These are phyloP conservation scores for Alcedo quadribrachys DNA, from an alignment of 2,797 vertebrate genomes.

Conservation along the genomic window DNA sequence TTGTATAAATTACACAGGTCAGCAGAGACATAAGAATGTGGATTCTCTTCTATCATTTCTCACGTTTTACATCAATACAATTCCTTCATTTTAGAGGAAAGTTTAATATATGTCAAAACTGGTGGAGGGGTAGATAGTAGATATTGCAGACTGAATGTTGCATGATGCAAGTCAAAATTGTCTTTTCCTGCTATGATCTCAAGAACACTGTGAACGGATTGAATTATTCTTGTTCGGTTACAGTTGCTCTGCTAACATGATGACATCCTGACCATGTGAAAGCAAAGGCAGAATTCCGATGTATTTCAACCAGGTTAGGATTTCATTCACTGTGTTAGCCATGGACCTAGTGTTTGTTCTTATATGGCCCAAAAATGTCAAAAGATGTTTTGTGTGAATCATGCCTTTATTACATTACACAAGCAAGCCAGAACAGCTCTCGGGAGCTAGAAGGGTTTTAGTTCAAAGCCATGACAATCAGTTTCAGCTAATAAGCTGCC, in stretches of 20 bases:
- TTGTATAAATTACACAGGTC: neutral
- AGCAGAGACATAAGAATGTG: neutral
- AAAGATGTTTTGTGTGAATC: constrained; percentile 5
- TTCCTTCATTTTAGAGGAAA: neutral
- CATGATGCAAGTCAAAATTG: neutral
- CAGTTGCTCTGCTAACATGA: neutral
- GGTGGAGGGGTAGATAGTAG: neutral
- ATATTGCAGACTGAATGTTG: neutral
- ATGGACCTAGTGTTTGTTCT: neutral
- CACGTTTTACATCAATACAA: neutral
- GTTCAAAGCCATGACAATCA: constrained; percentile 23
- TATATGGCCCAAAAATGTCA: constrained; percentile 8
- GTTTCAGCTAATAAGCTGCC: constrained; percentile 44
- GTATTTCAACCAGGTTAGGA: neutral
- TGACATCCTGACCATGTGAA: neutral
- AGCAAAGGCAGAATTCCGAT: neutral
- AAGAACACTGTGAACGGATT: neutral
- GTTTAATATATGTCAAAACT: neutral
- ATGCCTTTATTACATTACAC: neutral
- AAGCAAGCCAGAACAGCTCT: neutral
- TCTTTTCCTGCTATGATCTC: neutral
- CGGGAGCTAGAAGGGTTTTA: neutral
- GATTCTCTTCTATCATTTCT: neutral
- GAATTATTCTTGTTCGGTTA: neutral
- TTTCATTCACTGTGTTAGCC: neutral